Conservation (phyloP, 2,888 invertebrate genomes). For the Dynastes grantii region DNA sequence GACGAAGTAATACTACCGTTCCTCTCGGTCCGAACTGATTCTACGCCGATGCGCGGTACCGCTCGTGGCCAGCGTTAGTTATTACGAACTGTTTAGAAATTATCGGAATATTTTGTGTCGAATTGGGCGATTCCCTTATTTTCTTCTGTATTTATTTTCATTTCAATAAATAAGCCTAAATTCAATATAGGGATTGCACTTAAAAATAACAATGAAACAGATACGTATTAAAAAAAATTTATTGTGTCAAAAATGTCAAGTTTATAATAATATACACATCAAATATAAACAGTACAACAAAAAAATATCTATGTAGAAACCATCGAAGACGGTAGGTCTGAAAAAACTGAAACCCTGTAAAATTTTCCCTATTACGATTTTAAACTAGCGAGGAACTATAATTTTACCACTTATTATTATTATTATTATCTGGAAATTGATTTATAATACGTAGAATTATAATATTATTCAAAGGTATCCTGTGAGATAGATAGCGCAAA, state of each 20-base stretch:
- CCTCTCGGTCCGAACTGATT: too few relatives aligned
- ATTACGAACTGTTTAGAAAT: too few relatives aligned
- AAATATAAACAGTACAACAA: conserved; percentile 48
- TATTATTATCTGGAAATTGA: conserved; percentile 12
- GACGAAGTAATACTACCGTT: too few relatives aligned
- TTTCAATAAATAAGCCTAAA: conserved; percentile 66
- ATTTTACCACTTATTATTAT: conserved; percentile 20
- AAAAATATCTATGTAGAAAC: conserved; percentile 38
- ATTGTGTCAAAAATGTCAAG: conserved; percentile 52
- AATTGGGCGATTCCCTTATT: too few relatives aligned
- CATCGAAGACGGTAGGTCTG: conserved; percentile 22
- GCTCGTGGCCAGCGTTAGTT: too few relatives aligned
- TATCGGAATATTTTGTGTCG: too few relatives aligned
- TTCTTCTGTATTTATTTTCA: too few relatives aligned
- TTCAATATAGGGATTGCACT: background rate
- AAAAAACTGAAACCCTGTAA: conserved; percentile 19
- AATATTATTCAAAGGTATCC: background rate
- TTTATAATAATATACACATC: conserved; percentile 49
- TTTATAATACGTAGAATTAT: conserved; percentile 11
- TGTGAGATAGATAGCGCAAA: background rate
- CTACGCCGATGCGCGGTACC: too few relatives aligned
- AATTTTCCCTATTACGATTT: conserved; percentile 23
- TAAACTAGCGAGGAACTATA: conserved; percentile 45
- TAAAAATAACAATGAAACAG: background rate
- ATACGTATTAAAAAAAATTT: conserved; percentile 51